Percentiles rank a stretch among this genome's conserved stretches.
Evolutionary conservation across 2,888 invertebrate species (phyloP).

Genomic region (Apamea sordens): DNA sequence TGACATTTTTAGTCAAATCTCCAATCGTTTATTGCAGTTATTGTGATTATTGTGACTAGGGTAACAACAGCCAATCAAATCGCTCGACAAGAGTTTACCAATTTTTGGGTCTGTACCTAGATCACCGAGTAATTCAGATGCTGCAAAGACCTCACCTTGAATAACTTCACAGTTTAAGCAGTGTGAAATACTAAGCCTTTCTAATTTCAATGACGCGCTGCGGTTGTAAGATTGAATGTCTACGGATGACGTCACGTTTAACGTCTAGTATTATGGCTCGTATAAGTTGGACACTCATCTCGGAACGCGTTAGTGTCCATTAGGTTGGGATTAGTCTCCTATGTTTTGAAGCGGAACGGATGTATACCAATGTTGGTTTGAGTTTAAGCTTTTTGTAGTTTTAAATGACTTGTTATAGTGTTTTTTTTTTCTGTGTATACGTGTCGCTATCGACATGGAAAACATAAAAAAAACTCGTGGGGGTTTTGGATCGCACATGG

Average conservation of each 20-base stretch:
- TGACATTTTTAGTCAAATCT: not conserved
- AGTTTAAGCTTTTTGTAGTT: slow-evolving; percentile 4
- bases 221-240: slow-evolving; percentile 61
- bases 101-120: not conserved
- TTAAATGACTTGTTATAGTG: not conserved
- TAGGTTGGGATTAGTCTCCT: slow-evolving; percentile 38
- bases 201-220: slow-evolving; percentile 72
- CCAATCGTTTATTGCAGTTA: too few species aligned
- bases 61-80: not conserved
- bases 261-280: slow-evolving; percentile 39
- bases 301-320: slow-evolving; percentile 44
- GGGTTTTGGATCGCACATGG: not conserved
- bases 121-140: not conserved
- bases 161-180: slow-evolving; percentile 35
- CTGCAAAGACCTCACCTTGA: slow-evolving; percentile 62
- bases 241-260: slow-evolving; percentile 57
- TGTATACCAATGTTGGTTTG: slow-evolving; percentile 14
- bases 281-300: slow-evolving; percentile 48
- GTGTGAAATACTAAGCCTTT: slow-evolving; percentile 67
- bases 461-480: not conserved
- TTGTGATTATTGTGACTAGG: not conserved
- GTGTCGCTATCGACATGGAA: not conserved
- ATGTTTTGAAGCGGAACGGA: slow-evolving; percentile 10
- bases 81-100: not conserved
- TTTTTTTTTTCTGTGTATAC: not conserved